These are phyloP conservation scores for Imbricaverruca yamaguchii DNA, from an alignment of 2,888 invertebrate genomes.

Conservation along the genomic window DNA sequence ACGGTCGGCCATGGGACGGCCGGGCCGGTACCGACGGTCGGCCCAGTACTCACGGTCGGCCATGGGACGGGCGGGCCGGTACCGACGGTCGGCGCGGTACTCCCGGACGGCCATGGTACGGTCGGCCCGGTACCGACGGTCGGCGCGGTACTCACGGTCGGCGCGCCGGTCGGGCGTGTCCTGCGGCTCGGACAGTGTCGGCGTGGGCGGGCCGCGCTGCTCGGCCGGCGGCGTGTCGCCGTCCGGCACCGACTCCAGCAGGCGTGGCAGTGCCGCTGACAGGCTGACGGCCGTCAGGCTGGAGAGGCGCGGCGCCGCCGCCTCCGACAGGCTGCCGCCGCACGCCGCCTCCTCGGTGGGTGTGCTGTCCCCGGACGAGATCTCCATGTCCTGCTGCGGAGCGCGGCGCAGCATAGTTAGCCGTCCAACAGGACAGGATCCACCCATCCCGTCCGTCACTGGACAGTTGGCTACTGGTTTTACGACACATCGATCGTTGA, in stretches of 20 bases:
- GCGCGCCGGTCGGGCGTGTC: slow-evolving; percentile 40
- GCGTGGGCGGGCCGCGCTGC: slow-evolving; percentile 62
- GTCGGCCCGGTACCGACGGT: too few species aligned
- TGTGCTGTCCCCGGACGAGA: slow-evolving; percentile 34
- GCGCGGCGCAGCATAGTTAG: not conserved
- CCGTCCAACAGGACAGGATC: too few species aligned
- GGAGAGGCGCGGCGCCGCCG: slow-evolving; percentile 10
- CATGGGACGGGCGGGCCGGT: too few species aligned
- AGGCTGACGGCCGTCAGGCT: slow-evolving; percentile 20
- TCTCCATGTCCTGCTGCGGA: slow-evolving; percentile 31
- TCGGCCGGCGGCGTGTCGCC: slow-evolving; percentile 13
- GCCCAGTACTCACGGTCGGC: too few species aligned
- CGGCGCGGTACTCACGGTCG: not conserved
- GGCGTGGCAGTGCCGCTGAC: slow-evolving; percentile 20
- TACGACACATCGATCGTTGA: too few species aligned
- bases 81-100: too few species aligned
- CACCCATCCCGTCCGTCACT: too few species aligned
- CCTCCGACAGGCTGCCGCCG: slow-evolving; percentile 23
- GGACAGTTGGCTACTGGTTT: too few species aligned
- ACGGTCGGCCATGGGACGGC: too few species aligned
- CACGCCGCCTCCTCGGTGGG: slow-evolving; percentile 32
- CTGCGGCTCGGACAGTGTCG: slow-evolving; percentile 59
- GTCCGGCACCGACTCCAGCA: not conserved
- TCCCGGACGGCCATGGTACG: too few species aligned
- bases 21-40: too few species aligned